Base-by-base conservation (phyloP, 2,113 vertebrate genomes). In the Thamnaconus septentrionalis region DNA sequence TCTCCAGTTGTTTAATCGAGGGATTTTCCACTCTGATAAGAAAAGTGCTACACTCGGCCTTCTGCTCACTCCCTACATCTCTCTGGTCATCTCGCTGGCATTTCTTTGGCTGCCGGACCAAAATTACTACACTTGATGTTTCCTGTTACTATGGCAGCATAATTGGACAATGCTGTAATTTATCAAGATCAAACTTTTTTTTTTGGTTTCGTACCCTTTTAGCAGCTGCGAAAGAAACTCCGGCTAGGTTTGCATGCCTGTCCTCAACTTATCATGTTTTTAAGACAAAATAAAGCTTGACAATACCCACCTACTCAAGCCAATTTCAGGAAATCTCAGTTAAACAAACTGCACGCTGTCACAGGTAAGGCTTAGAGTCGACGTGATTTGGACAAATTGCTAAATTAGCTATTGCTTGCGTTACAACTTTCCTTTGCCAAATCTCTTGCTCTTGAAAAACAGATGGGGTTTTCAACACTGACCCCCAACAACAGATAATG, bases 401-500 rank as follows among this genome's bases (percentile, higher is more conserved):
- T 44, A 3, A 53, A 61, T 71, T 47, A 52, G 40, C 41, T 59
- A 9, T 3, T 40, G 50, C 71, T 67, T 76, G 52, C 61, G 39
- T 49, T 54, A 2, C 53, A 67, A 55, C 48, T 68, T 41, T 49
- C 42, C 7, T 63, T 72, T 62, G 42, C 48, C 51, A 64, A 74
- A 45, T 62, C 66, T 31, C 18, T 70, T 66, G 50, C 69, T 56
- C 53, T 41, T 18, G 41, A 65, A 71, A 54, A 71, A 76, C 72
- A 66, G 18, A 31, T 31, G 18, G 18, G 18, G 18, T 31, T 72
- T 84, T 72, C 75, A 82, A 85, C 61, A 78, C 55, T 59, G 56
- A 75, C 9, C 59, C 43, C 53, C 41, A 47, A 51, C 57, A 66
- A 76, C 61, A 60, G 79, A 82, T 75, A 66, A 77, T 76, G 64